Conservation (phyloP, 2,888 invertebrate genomes). For the Eupithecia subfuscata region DNA sequence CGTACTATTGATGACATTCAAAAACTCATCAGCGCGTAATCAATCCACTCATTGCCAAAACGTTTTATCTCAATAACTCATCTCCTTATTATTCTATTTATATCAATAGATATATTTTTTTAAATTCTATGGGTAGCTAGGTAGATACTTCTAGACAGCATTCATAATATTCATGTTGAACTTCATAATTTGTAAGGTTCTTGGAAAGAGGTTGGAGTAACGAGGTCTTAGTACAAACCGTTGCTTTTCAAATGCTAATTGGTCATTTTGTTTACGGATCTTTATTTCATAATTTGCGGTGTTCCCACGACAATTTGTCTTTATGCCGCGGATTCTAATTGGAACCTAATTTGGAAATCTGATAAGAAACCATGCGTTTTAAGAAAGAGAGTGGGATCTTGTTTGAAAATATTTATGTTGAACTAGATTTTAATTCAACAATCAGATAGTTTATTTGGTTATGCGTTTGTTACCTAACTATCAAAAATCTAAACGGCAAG, state of each 20-base stretch:
- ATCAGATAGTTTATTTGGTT: background rate
- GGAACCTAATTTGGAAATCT: constrained; percentile 21
- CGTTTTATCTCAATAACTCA: background rate
- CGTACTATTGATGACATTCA: constrained; percentile 1
- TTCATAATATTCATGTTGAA: constrained; percentile 59
- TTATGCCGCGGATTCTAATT: constrained; percentile 15
- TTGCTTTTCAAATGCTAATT: constrained; percentile 37
- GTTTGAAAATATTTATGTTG: background rate
- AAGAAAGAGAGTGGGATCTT: constrained; percentile 16
- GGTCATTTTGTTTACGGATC: constrained; percentile 33
- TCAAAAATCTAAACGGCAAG: background rate
- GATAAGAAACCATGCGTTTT: constrained; percentile 18
- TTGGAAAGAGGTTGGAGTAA: constrained; percentile 62
- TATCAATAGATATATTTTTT: background rate
- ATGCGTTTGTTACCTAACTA: background rate
- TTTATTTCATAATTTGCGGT: constrained; percentile 36
- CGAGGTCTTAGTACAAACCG: constrained; percentile 50
- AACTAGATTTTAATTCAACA: background rate
- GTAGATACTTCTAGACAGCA: background rate
- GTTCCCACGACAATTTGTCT: constrained; percentile 35
- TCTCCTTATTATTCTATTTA: background rate
- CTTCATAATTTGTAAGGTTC: constrained; percentile 74
- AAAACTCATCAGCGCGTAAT: background rate
- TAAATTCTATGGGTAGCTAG: background rate
- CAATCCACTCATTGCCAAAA: background rate